These are phyloP conservation scores for Steinernema hermaphroditum DNA, from an alignment of 2,888 invertebrate species.

Conservation along the genomic window DNA sequence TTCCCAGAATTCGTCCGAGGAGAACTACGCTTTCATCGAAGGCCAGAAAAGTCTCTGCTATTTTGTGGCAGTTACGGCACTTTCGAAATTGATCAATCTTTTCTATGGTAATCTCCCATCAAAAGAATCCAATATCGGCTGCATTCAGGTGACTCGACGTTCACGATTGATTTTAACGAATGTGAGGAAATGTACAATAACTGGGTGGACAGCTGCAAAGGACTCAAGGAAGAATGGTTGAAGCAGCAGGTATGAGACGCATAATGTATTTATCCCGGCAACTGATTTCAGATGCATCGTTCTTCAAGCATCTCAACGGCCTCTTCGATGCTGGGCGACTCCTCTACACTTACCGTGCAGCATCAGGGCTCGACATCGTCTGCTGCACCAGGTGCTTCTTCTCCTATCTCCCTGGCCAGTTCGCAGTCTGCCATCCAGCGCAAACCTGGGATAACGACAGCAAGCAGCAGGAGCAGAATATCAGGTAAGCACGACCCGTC, in stretches of 20 bases:
- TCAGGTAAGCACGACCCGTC: neutral
- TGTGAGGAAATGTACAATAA: slow-evolving; percentile 42
- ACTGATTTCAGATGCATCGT: neutral
- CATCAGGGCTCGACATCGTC: slow-evolving; percentile 18
- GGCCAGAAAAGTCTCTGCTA: slow-evolving; percentile 52
- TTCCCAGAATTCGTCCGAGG: neutral
- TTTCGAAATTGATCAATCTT: slow-evolving; percentile 59
- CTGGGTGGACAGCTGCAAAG: slow-evolving; percentile 41
- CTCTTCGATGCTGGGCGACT: slow-evolving; percentile 11
- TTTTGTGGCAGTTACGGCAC: slow-evolving; percentile 56
- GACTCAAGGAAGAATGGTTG: slow-evolving; percentile 34
- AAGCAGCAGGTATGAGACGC: slow-evolving; percentile 3
- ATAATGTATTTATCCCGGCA: neutral
- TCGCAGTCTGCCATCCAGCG: slow-evolving; percentile 3
- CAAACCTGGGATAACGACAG: neutral
- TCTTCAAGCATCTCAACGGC: slow-evolving; percentile 16
- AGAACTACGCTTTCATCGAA: slow-evolving; percentile 24
- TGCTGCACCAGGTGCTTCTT: slow-evolving; percentile 15
- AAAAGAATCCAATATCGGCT: neutral
- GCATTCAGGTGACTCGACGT: slow-evolving; percentile 46
- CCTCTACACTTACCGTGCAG: neutral
- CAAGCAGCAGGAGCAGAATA: neutral
- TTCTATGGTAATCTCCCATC: slow-evolving; percentile 62
- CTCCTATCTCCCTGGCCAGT: neutral
- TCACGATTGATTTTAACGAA: slow-evolving; percentile 49